A percentile compares a stretch with the other conserved stretches of the same genome.
These are phyloP conservation scores for Mesocentrotus franciscanus DNA, from an alignment of 53 echinoderm and acorn worm species.

Conservation along the genomic window DNA sequence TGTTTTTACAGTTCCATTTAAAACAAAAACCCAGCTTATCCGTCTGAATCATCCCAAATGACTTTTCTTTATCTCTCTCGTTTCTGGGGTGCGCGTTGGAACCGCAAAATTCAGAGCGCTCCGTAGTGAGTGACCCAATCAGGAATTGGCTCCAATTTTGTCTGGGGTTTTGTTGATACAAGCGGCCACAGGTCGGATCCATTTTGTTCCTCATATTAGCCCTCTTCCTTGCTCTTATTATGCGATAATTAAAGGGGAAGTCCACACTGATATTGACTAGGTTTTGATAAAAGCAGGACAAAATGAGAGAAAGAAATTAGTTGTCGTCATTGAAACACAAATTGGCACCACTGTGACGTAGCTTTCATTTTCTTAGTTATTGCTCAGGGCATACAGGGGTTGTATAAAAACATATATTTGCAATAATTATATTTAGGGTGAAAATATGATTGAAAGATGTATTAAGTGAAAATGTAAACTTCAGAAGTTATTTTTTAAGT, in stretches of 20 bases:
- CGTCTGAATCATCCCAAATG: constrained; percentile 48
- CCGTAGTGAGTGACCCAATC: constrained; percentile 26
- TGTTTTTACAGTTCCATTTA: constrained; percentile 51
- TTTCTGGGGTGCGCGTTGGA: constrained; percentile 1
- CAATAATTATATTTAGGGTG: too few relatives aligned
- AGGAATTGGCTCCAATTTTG: constrained; percentile 36
- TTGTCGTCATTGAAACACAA: too few relatives aligned
- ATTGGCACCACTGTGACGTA: too few relatives aligned
- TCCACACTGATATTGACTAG: too few relatives aligned
- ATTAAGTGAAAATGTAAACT: too few relatives aligned
- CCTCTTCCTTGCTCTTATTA: constrained; percentile 15
- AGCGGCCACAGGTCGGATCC: constrained; percentile 20
- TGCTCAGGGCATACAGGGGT: too few relatives aligned
- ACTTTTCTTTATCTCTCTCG: constrained; percentile 4
- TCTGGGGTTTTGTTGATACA: constrained; percentile 38
- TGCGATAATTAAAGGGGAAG: constrained; percentile 19
- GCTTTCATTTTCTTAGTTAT: too few relatives aligned
- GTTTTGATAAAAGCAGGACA: too few relatives aligned
- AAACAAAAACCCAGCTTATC: constrained; percentile 48
- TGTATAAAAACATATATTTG: too few relatives aligned
- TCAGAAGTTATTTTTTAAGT: too few relatives aligned
- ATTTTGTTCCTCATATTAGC: constrained; percentile 12
- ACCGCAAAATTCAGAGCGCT: not conserved
- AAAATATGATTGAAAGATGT: too few relatives aligned
- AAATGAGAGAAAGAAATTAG: too few relatives aligned